phyloP scores from a whole-genome alignment of 2,888 invertebrate genomes.

The Ethmia dodecea region DNA sequence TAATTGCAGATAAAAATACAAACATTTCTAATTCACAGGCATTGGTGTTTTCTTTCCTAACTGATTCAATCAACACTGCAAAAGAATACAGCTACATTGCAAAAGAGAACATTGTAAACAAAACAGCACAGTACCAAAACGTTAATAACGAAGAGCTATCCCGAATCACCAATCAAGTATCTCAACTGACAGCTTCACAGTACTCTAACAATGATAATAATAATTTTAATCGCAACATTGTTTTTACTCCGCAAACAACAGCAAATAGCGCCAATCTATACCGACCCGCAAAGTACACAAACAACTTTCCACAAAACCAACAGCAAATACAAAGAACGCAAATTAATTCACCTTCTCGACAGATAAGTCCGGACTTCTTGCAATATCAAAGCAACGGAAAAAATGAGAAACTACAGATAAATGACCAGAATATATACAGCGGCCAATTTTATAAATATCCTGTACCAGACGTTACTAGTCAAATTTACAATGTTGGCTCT shows the following conservation, averaged over 20 bases:
- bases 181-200: constrained; percentile 60
- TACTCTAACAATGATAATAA: constrained; percentile 31
- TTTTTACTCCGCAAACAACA: constrained; percentile 23
- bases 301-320: constrained; percentile 20
- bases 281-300: constrained; percentile 24
- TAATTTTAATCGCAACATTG: constrained; percentile 25
- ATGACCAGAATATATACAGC: constrained; percentile 50
- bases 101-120: constrained; percentile 40
- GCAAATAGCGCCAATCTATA: constrained; percentile 26
- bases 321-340: constrained; percentile 29
- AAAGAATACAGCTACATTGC: constrained; percentile 58
- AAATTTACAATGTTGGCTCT: constrained; percentile 49
- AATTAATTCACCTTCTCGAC: constrained; percentile 26
- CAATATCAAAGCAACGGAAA: constrained; percentile 21
- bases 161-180: constrained; percentile 49
- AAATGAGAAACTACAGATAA: constrained; percentile 15
- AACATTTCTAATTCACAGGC: constrained; percentile 71
- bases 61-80: constrained; percentile 63
- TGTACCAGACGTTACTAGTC: constrained; percentile 59
- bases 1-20: constrained; percentile 47
- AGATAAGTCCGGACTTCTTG: constrained; percentile 22
- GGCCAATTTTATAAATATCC: constrained; percentile 64
- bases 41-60: constrained; percentile 62
- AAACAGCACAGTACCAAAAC: constrained; percentile 41
- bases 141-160: constrained; percentile 46